phyloP scores from a whole-genome alignment of 2,888 invertebrate species.

The Microctonus brassicae region DNA sequence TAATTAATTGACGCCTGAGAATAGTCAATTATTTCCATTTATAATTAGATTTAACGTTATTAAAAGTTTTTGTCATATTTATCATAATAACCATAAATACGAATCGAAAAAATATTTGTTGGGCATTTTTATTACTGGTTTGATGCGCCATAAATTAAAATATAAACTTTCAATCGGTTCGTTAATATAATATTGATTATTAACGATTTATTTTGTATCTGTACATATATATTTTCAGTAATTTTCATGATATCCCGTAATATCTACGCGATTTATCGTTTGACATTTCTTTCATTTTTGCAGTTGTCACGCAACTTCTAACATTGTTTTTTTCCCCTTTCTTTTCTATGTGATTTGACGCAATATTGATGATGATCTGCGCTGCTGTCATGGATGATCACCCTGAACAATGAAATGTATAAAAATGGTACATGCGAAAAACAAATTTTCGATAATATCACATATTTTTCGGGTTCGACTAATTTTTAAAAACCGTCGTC shows the following conservation, averaged over 20 bases:
- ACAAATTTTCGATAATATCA: background rate
- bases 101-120: background rate
- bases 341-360: conserved; percentile 71
- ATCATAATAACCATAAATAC: background rate
- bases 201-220: too few species aligned
- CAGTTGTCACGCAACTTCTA: conserved; percentile 56
- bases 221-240: background rate
- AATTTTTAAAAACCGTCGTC: conserved; percentile 38
- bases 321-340: conserved; percentile 69
- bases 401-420: conserved; percentile 62
- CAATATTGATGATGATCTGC: conserved; percentile 69
- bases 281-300: conserved; percentile 38
- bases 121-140: conserved; percentile 25
- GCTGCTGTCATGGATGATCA: conserved; percentile 70
- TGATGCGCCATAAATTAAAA: conserved; percentile 28
- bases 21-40: too few species aligned
- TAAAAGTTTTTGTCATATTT: too few species aligned
- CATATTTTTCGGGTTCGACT: conserved; percentile 6
- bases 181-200: too few species aligned
- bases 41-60: too few species aligned
- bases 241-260: conserved; percentile 45
- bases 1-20: too few species aligned
- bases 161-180: background rate
- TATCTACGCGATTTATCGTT: background rate
- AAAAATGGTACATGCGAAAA: conserved; percentile 54